phyloP scores from a whole-genome alignment of 2,888 invertebrate species.

The Lasioglossum lativentre region DNA sequence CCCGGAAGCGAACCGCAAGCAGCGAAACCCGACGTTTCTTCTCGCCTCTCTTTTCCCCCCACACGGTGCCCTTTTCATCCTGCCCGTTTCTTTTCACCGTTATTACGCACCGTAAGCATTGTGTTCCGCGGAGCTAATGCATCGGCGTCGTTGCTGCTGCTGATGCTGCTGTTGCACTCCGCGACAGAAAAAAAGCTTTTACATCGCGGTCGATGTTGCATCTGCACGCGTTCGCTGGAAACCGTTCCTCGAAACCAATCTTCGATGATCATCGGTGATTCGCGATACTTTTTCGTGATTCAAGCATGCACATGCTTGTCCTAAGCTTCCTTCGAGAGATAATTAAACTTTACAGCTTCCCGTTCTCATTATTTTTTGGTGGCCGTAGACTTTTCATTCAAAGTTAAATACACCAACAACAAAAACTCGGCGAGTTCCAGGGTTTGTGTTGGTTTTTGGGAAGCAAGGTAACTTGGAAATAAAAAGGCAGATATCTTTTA shows the following conservation, averaged over 20 bases:
- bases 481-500: too few relatives aligned
- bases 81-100: conserved; percentile 65
- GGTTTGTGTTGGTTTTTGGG: too few relatives aligned
- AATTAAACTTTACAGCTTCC: background rate
- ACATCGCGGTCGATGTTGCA: conserved; percentile 44
- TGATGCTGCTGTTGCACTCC: conserved; percentile 8
- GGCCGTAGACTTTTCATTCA: background rate
- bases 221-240: conserved; percentile 21
- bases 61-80: background rate
- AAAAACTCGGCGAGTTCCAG: too few relatives aligned
- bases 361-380: background rate
- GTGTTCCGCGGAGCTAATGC: conserved; percentile 70
- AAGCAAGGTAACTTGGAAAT: too few relatives aligned
- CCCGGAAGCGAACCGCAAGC: conserved; percentile 80
- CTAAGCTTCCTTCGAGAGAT: background rate
- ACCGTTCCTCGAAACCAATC: background rate
- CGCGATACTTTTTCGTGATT: background rate
- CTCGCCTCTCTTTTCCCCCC: conserved; percentile 14
- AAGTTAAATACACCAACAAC: too few relatives aligned
- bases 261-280: background rate
- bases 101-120: conserved; percentile 72
- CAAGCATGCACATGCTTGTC: background rate
- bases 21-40: conserved; percentile 65
- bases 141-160: conserved; percentile 43
- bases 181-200: conserved; percentile 59